Evolutionary conservation across 2,888 invertebrate species (phyloP).

Genomic region (Lottia gigantea): DNA sequence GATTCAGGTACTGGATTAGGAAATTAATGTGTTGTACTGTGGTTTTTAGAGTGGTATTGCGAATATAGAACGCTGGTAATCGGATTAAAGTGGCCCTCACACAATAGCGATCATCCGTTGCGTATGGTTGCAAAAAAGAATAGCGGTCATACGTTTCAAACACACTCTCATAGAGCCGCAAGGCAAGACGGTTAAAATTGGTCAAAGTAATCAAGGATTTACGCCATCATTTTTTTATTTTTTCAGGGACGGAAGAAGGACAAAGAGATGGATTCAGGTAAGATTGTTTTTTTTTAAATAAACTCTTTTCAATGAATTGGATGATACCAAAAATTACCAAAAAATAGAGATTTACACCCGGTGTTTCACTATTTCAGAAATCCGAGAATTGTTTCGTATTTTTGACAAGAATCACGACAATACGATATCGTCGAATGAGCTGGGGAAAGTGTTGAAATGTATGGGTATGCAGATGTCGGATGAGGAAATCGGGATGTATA

Average conservation of each 20-base stretch:
- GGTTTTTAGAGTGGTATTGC: too few relatives aligned
- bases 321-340: neutral
- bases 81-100: too few relatives aligned
- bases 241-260: neutral
- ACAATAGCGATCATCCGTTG: too few relatives aligned
- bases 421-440: constrained; percentile 44
- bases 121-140: too few relatives aligned
- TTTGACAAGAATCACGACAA: constrained; percentile 56
- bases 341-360: neutral
- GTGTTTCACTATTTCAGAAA: constrained; percentile 38
- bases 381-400: constrained; percentile 47
- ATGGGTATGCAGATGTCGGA: constrained; percentile 49
- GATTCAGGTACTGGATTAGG: too few relatives aligned
- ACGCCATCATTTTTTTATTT: neutral
- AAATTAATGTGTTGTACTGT: too few relatives aligned
- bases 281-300: neutral
- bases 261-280: constrained; percentile 1
- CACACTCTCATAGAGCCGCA: too few relatives aligned
- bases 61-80: too few relatives aligned
- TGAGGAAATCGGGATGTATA: constrained; percentile 41
- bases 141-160: too few relatives aligned
- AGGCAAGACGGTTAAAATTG: too few relatives aligned
- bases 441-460: constrained; percentile 53
- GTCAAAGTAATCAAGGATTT: too few relatives aligned
- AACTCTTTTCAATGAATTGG: neutral